Evolutionary conservation across 2,888 invertebrate genomes (phyloP).

Genomic region (Timema podura): DNA sequence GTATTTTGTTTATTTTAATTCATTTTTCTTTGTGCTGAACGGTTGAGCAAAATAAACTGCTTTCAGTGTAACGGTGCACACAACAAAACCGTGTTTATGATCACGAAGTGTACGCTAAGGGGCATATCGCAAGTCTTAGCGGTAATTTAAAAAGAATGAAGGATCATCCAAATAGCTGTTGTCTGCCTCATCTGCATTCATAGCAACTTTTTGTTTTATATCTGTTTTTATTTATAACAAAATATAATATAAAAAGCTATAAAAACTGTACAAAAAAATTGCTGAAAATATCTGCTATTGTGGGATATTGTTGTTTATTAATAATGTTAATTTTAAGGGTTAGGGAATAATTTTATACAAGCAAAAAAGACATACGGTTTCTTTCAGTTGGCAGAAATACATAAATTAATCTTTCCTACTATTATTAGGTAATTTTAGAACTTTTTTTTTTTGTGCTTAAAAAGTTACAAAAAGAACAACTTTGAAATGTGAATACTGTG

Average conservation of each 20-base stretch:
- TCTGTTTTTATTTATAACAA: background rate
- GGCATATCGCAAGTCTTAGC: no score
- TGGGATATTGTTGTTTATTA: conserved; percentile 24
- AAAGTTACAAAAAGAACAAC: conserved; percentile 13
- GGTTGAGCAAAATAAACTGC: conserved; percentile 6
- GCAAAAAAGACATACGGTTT: conserved; percentile 23
- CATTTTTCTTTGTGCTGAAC: no score
- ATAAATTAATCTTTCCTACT: conserved; percentile 21
- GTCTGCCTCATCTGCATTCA: background rate
- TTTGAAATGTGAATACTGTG: conserved; percentile 1
- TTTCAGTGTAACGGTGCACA: conserved; percentile 18
- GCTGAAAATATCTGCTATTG: conserved; percentile 18
- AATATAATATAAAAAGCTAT: background rate
- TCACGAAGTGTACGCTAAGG: background rate
- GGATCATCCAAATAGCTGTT: background rate
- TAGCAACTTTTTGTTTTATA: background rate
- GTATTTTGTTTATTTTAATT: no score
- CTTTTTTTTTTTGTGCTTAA: conserved; percentile 12
- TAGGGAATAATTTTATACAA: conserved; percentile 31
- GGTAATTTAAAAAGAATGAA: no score
- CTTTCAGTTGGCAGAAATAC: conserved; percentile 23
- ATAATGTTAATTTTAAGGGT: conserved; percentile 31
- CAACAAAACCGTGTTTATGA: background rate
- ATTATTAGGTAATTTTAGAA: conserved; percentile 23
- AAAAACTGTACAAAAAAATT: conserved; percentile 11